Evolutionary conservation across 2,888 invertebrate genomes (phyloP), one percentile per base, ranked within the genome.

Genomic region (Dicyrtomina minuta): DNA sequence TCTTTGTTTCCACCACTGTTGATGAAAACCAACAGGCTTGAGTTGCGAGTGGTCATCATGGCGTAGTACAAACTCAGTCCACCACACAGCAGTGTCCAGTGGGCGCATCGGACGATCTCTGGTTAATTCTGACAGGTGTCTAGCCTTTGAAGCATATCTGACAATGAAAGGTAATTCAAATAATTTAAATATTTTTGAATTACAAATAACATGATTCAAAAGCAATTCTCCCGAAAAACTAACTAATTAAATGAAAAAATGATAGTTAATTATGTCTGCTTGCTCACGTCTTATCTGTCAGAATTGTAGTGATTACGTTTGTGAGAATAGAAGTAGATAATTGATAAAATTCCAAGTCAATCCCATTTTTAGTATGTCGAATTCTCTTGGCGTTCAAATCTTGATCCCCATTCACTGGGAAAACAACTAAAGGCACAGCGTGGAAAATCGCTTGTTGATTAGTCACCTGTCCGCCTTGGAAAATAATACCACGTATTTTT

Each of bases 381-480:
- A 72, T 51, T 56, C 75, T 51, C 51, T 74, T 72, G 12, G 72
- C 74, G 56, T 74, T 74, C 15, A 72, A 72, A 64, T 72, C 71
- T 62, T 74, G 74, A 51, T 74, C 74, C 10, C 72, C 73, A 64
- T 74, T 72, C 12, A 75, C 68, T 0, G 75, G 75, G 56, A 75
- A 68, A 6, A 70, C 62, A 13, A 75, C 51, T 66, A 74, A 68
- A 44, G 75, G 75, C 26, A 75, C 73, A 0, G 59, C 71, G 56
- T 73, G 65, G 17, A 55, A 60, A 12, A 72, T 61, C 8, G 73
- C 75, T 49, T 75, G 73, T 33, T 73, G 74, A 46, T 72, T 65
- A 17, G 67, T 65, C 2, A 75, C 58, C 2, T 75, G 66, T 17
- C 75, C 75, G 17, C 75, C 76, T 33, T 76, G 76, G 2, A 72